phyloP scores from a whole-genome alignment of 2,113 vertebrate species.

The Melanerpes aurifrons region DNA sequence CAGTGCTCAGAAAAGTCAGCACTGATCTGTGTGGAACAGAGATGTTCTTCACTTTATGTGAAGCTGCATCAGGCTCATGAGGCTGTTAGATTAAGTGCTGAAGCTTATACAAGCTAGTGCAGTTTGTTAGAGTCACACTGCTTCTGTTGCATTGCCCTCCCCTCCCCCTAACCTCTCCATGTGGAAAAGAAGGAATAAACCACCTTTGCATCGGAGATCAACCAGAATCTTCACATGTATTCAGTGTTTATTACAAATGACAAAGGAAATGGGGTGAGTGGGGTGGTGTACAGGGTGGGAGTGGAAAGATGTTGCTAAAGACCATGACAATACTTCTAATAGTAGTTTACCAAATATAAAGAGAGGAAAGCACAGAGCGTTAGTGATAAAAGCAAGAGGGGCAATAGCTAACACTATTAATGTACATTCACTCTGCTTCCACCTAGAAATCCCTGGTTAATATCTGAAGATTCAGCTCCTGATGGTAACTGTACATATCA shows the following conservation, averaged over 20 bases:
- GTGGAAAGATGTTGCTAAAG: neutral
- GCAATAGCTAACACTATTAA: neutral
- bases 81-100: neutral
- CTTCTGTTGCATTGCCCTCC: neutral
- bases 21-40: neutral
- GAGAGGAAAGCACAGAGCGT: neutral
- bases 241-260: neutral
- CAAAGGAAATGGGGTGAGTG: neutral
- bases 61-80: neutral
- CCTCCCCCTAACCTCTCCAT: neutral
- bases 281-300: too few relatives aligned
- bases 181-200: neutral
- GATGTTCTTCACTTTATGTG: neutral
- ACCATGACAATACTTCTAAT: neutral
- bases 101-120: neutral
- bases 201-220: neutral
- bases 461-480: neutral
- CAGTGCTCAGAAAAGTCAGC: neutral
- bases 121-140: neutral
- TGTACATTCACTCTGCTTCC: neutral
- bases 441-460: neutral
- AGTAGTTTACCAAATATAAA: neutral
- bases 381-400: neutral
- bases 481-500: neutral
- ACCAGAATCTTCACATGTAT: neutral